Base-by-base conservation (phyloP, 2,888 invertebrate species). In the Ormyrus rosae region DNA sequence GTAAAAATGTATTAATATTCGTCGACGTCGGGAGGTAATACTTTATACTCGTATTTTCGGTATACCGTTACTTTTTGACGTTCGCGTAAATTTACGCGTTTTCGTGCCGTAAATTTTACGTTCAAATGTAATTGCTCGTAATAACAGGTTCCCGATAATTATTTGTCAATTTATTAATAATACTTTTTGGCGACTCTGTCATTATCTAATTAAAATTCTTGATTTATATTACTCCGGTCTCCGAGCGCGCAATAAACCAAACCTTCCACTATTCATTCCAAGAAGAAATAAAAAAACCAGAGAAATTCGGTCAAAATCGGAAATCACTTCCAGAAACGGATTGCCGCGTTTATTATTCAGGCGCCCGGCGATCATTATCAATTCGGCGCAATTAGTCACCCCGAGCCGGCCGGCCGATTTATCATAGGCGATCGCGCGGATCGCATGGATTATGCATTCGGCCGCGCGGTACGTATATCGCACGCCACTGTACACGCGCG, bases 351-450 rank as follows among this genome's bases (percentile, higher is more conserved):
- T 4, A 73, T 73, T 55, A 64, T 51, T 53, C 11, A 72, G 72
- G 10, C 11, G 45, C 56, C n/a, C 61, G 6, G 51, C 51, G 63
- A 73, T 64, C 19, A 51, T 48, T 71, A 61, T 71, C 71, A 19
- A 50, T n/a, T 19, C 46, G 19, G 63, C 53, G 72, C 63, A 73
- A 73, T 73, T 73, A 73, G 72, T 73, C 72, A 63, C 56, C 56
- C 69, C 19, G 46, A 51, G 34, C 60, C 34, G 63, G n/a, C 10
- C 56, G 53, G 13, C 34, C 69, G 61, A 67, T 78, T 78, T 67
- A 72, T 73, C 67, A 78, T 64, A 73, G 60, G 50, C 70, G 60
- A 50, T 70, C 48, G 63, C n/a, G 70, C 53, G 50, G 61, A 73
- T 65, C 50, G 65, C 9, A 53, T 60, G 65, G 56, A 67, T 78